Evolutionary conservation across 2,888 invertebrate genomes (phyloP).

Genomic region (Orthonychiurus folsomi): DNA sequence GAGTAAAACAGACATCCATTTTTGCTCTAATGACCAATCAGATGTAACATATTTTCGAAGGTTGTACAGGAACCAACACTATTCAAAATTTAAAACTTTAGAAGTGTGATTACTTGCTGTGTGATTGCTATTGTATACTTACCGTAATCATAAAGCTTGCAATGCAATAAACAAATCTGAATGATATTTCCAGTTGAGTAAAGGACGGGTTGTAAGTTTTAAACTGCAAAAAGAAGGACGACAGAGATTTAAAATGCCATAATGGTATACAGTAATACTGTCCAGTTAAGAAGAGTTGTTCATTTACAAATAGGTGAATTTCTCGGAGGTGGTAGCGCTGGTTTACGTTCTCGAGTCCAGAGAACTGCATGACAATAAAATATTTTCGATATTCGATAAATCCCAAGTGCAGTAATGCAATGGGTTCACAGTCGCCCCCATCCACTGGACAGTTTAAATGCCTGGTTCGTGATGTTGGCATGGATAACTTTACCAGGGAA

Average conservation of each 20-base stretch:
- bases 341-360: slow-evolving; percentile 74
- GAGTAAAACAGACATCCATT: slow-evolving; percentile 82
- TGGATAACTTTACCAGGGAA: slow-evolving; percentile 32
- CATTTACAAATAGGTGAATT: slow-evolving; percentile 74
- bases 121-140: slow-evolving; percentile 46
- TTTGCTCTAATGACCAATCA: slow-evolving; percentile 97
- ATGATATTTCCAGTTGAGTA: slow-evolving; percentile 96
- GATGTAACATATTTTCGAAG: slow-evolving; percentile 74
- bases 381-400: slow-evolving; percentile 82
- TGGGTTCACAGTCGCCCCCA: slow-evolving; percentile 60
- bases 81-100: slow-evolving; percentile 43
- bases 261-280: too few species aligned
- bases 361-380: slow-evolving; percentile 71
- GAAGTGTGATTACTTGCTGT: background rate
- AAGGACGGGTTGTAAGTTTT: slow-evolving; percentile 93
- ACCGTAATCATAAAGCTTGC: slow-evolving; percentile 74
- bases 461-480: slow-evolving; percentile 52
- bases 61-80: slow-evolving; percentile 91
- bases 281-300: too few species aligned
- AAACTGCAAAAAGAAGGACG: slow-evolving; percentile 55
- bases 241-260: background rate
- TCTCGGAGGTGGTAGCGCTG: slow-evolving; percentile 73
- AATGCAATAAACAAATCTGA: slow-evolving; percentile 71
- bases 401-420: slow-evolving; percentile 79
- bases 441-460: slow-evolving; percentile 62